Base-by-base conservation (phyloP, 2,888 invertebrate genomes). In the Chymomyza procnemis region DNA sequence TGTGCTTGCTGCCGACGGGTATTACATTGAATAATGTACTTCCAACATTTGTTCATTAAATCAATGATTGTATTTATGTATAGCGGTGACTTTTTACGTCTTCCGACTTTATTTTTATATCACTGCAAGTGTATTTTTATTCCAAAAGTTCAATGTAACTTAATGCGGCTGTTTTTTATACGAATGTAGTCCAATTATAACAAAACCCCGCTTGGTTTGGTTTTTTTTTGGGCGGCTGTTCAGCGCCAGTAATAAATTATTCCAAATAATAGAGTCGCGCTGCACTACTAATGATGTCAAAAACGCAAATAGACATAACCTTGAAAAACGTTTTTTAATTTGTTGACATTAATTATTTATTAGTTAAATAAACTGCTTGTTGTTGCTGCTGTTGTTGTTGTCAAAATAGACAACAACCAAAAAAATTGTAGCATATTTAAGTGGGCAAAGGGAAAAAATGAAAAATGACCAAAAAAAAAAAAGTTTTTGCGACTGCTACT, bases 321-420 rank as follows among this genome's bases (percentile, higher is more conserved):
- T 82, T 82, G 82, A 87, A 82, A 82, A 85, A 72, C 71, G 70
- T 77, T 87, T 82, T 72, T 74, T 77, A 85, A 85, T 87, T 82
- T 82, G 82, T 87, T 82, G 82, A 54, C 85, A 87, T 82, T 77
- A 82, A 82, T 74, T 77, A 82, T 82, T 82, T 75, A 82, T 67
- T 71, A 70, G 81, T 74, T 73, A 83, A 12, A 14, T 41, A 41
- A 9, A 41, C 12, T 80, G 84, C 81, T 76, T 73, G 67, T 67
- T 67, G 12, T 2, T 12, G 34, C 5, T 34, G 12, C 4, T 3
- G 12, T 3, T n/a, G n/a, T n/a, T n/a, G 12, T 12, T 12, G 12
- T 12, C 9, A 41, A 41, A 41, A 41, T 6, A 41, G 0, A 3
- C 9, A 41, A 9, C 12, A 41, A 12, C 9, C 9, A 41, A 41